Evolutionary conservation across 1,140 invertebrate genomes (phyloP), one percentile per base, ranked within the genome.

Genomic region (Drosophila burlai): DNA sequence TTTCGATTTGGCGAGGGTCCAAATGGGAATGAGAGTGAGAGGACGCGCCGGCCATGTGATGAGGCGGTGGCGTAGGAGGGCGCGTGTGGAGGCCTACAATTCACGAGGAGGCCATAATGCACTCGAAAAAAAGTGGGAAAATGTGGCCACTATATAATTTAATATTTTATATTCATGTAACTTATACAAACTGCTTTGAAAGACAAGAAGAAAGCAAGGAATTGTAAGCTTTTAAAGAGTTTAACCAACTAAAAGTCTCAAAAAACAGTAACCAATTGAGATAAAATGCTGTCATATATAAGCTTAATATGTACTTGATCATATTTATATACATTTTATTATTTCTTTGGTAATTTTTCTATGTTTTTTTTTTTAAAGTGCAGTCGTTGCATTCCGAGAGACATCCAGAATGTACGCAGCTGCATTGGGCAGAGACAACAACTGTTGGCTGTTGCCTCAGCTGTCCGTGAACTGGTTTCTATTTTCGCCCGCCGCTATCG

Each of bases 71-170:
- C 80, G 76, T 83, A 65, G 83, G 84, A 71, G 84, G 67, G 68
- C 72, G 83, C 83, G 83, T 89, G 83, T 68, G 36, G 49, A 62
- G 66, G 66, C 43, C 59, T 47, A 69, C 9, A n/a, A 40, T 16
- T 38, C 7, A 24, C 16, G 18, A 54, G 13, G 3, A 16, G n/a
- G 13, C 31, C 31, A 38, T 16, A 55, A 38, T 57, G 36, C 54
- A 40, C 36, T n/a, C 2, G 9, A 15, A 40, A n/a, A 38, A 57
- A 21, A n/a, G n/a, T 6, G 0, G 4, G 9, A 45, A 21, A 45
- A 10, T 45, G 1, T 45, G 4, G 4, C 3, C 10, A 10, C n/a
- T 4, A 2, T 1, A 21, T 1, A 11, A 45, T 4, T 2, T 18
- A 21, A 21, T 45, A 45, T 18, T 11, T 11, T 1, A 21, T 18